Evolutionary conservation across 2,888 invertebrate genomes (phyloP).

Genomic region (Cheilosia scutellata): DNA sequence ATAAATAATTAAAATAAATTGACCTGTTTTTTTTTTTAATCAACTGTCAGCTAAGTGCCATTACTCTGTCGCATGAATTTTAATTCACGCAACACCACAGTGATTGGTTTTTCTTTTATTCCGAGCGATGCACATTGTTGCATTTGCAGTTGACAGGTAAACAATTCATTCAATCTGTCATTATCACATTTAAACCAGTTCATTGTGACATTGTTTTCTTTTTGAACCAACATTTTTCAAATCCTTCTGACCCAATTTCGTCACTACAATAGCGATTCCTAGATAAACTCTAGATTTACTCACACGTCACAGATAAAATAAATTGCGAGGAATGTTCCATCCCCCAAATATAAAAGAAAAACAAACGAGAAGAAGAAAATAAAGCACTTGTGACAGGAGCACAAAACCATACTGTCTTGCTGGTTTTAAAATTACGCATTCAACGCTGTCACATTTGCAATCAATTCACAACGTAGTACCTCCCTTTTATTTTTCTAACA

Average conservation of each 20-base stretch:
- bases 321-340: conserved; percentile 48
- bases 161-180: neutral
- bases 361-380: conserved; percentile 3
- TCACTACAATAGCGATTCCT: conserved; percentile 1
- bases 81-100: neutral
- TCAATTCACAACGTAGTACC: conserved; percentile 51
- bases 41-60: conserved; percentile 30
- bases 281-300: conserved; percentile 52
- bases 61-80: neutral
- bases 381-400: conserved; percentile 50
- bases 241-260: conserved; percentile 23
- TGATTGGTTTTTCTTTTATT: conserved; percentile 13
- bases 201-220: neutral
- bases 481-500: conserved; percentile 32
- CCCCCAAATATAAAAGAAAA: neutral
- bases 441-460: conserved; percentile 63
- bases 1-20: conserved; percentile 40
- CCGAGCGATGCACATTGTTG: neutral
- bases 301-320: conserved; percentile 46
- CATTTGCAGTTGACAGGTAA: neutral
- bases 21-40: conserved; percentile 33
- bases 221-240: neutral
- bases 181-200: conserved; percentile 10
- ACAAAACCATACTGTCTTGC: conserved; percentile 29
- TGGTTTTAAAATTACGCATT: conserved; percentile 65